Conservation (phyloP, 2,888 invertebrate genomes). For the Gasteruption jaculator region DNA sequence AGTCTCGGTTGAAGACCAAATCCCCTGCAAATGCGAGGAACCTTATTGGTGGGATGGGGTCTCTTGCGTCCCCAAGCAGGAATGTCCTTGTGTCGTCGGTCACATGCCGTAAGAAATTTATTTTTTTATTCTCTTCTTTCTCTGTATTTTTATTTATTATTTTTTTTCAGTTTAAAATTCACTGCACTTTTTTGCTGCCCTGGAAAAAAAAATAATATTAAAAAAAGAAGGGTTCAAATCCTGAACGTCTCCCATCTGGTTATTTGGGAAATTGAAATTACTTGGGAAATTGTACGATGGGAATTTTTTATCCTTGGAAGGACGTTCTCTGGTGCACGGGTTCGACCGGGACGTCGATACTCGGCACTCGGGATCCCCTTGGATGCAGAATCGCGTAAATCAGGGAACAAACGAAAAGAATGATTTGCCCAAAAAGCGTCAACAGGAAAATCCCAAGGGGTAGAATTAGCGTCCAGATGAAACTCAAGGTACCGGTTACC, state of each 20-base stretch:
- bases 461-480: conserved; percentile 23
- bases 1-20: conserved; percentile 44
- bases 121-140: neutral
- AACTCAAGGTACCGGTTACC: conserved; percentile 26
- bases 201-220: too few species aligned
- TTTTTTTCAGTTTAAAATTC: too few species aligned
- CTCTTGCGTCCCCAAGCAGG: conserved; percentile 64
- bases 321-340: too few species aligned
- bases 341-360: too few species aligned
- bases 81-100: conserved; percentile 76
- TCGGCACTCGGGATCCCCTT: conserved; percentile 7
- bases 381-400: conserved; percentile 25
- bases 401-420: conserved; percentile 26
- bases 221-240: too few species aligned
- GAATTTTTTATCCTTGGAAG: too few species aligned
- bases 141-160: too few species aligned
- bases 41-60: conserved; percentile 70
- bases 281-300: too few species aligned
- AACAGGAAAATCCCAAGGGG: conserved; percentile 25
- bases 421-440: conserved; percentile 24
- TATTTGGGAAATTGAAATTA: too few species aligned
- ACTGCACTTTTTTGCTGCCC: too few species aligned
- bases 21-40: conserved; percentile 55
- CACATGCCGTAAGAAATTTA: conserved; percentile 57
- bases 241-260: too few species aligned